Evolutionary conservation across 2,888 invertebrate genomes (phyloP).

Genomic region (Endomychus coccineus): DNA sequence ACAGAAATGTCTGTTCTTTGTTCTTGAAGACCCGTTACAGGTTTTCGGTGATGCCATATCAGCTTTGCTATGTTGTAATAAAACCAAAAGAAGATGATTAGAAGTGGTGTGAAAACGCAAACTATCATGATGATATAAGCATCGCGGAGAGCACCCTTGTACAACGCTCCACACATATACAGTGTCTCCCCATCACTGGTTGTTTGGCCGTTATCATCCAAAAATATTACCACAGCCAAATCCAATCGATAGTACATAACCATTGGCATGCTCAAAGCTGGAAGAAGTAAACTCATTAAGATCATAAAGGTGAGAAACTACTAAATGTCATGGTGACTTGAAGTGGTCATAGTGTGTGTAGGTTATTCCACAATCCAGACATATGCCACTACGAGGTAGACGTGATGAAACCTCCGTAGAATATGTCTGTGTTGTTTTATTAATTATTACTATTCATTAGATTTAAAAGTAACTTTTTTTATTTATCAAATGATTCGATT

Average conservation of each 20-base stretch:
- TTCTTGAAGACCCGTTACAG: slow-evolving; percentile 21
- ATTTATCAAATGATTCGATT: too few species aligned
- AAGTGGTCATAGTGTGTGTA: too few species aligned
- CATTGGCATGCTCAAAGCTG: slow-evolving; percentile 43
- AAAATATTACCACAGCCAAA: slow-evolving; percentile 30
- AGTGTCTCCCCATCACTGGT: slow-evolving; percentile 27
- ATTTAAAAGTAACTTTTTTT: too few species aligned
- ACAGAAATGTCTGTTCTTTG: slow-evolving; percentile 21
- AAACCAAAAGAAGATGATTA: slow-evolving; percentile 46
- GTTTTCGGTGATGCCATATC: slow-evolving; percentile 46
- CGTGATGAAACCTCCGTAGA: too few species aligned
- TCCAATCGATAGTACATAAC: slow-evolving; percentile 36
- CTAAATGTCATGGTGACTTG: too few species aligned
- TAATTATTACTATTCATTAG: too few species aligned
- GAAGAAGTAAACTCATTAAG: too few species aligned
- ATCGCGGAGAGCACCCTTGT: slow-evolving; percentile 23
- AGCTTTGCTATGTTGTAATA: slow-evolving; percentile 47
- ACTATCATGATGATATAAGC: slow-evolving; percentile 31
- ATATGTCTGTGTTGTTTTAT: too few species aligned
- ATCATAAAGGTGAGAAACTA: too few species aligned
- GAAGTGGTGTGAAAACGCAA: slow-evolving; percentile 45
- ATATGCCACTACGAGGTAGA: too few species aligned
- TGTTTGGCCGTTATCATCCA: slow-evolving; percentile 19
- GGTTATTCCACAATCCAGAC: too few species aligned
- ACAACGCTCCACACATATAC: slow-evolving; percentile 26